These are phyloP conservation scores for Sibirionetta formosa DNA, from an alignment of 2,797 vertebrate species.

Conservation along the genomic window DNA sequence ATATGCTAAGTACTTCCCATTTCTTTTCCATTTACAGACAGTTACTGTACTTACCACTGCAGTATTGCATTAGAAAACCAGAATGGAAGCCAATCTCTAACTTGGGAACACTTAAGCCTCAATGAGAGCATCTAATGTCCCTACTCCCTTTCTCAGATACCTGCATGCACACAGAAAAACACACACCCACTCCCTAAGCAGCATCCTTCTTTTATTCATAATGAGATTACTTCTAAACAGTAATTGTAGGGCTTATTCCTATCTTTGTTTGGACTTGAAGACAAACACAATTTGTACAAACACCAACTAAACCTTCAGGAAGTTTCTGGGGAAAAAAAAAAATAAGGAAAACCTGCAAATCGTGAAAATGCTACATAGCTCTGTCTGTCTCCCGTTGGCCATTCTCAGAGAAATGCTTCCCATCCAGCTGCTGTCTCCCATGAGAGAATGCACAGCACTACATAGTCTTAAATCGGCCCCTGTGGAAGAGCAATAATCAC, in stretches of 20 bases:
- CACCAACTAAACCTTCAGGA: not conserved
- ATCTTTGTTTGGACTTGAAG: not conserved
- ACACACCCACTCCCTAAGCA: not conserved
- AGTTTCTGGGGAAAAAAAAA: not conserved
- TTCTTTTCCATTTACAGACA: not conserved
- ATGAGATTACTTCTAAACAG: not conserved
- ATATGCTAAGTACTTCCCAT: not conserved
- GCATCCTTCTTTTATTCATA: not conserved
- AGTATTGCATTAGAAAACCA: not conserved
- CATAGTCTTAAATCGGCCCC: accelerated
- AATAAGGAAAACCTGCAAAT: not conserved
- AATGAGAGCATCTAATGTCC: not conserved
- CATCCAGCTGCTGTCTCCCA: not conserved
- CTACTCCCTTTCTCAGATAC: not conserved
- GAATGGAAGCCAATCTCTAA: not conserved
- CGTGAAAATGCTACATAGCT: not conserved
- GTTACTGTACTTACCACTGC: not conserved
- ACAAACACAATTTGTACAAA: not conserved
- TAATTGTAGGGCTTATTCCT: not conserved
- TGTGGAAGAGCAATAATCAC: not conserved
- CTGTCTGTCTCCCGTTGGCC: not conserved
- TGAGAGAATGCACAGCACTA: not conserved
- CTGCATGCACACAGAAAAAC: accelerated
- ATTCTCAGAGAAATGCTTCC: not conserved
- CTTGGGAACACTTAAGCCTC: not conserved